Base-by-base conservation (phyloP, 2,888 invertebrate species). In the Aromia moschata region DNA sequence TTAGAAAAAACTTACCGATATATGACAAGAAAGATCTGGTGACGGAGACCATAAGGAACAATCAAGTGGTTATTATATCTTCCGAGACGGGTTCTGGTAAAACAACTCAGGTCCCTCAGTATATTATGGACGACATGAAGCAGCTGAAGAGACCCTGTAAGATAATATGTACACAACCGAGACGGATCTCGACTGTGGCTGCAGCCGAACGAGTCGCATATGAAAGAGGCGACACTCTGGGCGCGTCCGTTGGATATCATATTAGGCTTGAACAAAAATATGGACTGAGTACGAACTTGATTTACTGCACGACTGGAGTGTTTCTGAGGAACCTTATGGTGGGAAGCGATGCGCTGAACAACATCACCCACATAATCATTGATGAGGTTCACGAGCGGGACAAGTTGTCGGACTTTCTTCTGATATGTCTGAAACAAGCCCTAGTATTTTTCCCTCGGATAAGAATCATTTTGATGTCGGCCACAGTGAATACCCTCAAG, bases 341-440 rank as follows among this genome's bases (percentile, higher is more conserved):
- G 1, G 91, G 92, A 1, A 90, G 90, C 64, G 82, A 84, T 4
- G 85, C 88, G 1, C 82, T 93, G 10, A 64, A 70, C 7, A 85
- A 89, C 11, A 88, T 94, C 44, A 93, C 95, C 0, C 98, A 98
- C 79, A 83, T 94, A 38, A 88, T 94, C 49, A 88, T 97, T 73
- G 98, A 98, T 80, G 98, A 98, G 81, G 90, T 98, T 18, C 98
- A 98, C 80, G 98, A 98, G 79, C 86, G 98, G 0, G 96, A 97
- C 80, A 88, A 93, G 74, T 90, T 94, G 77, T 92, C 93, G 46
- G 98, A 98, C 81, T 97, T 98, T 80, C 84, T 98, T 38, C 82
- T 98, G 59, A 92, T 96, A 58, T 91, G 92, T 2, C 81, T 98
- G 49, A 86, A 91, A 36, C 92, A 94, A 74, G 86, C 89, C 9